Base-by-base conservation (phyloP, 2,797 vertebrate genomes). In the Oceanodroma leucorhoa region DNA sequence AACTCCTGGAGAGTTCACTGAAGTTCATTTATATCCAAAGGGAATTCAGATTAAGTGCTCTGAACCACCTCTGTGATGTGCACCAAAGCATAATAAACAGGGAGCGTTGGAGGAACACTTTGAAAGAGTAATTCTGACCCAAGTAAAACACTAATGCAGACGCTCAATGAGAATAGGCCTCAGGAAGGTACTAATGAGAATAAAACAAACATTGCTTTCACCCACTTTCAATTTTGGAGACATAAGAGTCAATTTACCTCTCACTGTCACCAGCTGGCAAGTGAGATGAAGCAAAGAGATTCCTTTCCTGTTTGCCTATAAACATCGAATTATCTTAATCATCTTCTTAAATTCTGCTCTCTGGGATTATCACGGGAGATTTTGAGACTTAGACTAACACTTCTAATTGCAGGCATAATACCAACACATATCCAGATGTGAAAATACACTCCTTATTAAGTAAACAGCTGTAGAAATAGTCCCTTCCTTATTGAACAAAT, bases 291-390 rank as follows among this genome's bases (percentile, higher is more conserved):
- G 30, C 30, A 53, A 94, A 94, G 41, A 62, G 18, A 82, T 93
- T 91, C 54, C 4, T 87, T 86, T 89, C 72, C 23, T 53, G 4
- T 86, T 96, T 97, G 54, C 53, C 53, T 93, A 70, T 70, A 96
- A 91, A 80, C 58, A 71, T 7, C 11, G 6, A 51, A 85, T 38
- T 78, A 45, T 80, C 84, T 93, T 89, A 84, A 85, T 89, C 66
- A 32, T 72, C 23, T 27, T 82, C n/a, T 51, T n/a, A 69, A 87
- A 84, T 61, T 89, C 57, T 67, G 3, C 38, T 94, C 3, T 0
- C 38, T 89, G 38, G 41, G 21, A 36, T 51, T 69, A 69, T 40
- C 50, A 69, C 0, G 10, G 30, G 51, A 92, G 62, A 65, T 76
- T 82, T 6, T 78, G 77, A 83, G 61, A 57, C 3, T 57, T 61